phyloP scores from a whole-genome alignment of 2,797 vertebrate species.

The Esox masquinongy region DNA sequence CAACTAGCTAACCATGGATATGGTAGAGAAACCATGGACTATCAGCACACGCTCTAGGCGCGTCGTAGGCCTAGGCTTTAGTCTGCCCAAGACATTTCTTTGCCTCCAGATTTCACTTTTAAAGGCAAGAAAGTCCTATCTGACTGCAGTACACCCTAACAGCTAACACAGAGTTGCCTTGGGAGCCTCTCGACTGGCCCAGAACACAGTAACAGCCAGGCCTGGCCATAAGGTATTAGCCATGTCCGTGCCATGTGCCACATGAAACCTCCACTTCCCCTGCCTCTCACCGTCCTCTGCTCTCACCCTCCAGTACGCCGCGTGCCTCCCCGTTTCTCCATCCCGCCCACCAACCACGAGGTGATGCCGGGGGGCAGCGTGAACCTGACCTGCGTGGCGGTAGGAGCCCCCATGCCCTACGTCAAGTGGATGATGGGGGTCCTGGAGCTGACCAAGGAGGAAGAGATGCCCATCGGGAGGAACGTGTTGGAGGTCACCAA shows the following conservation, averaged over 20 bases:
- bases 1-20: neutral
- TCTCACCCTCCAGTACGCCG: slow-evolving; percentile 88
- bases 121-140: neutral
- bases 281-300: slow-evolving; percentile 35
- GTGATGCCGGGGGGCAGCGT: slow-evolving; percentile 97
- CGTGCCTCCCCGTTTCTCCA: slow-evolving; percentile 97
- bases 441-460: slow-evolving; percentile 89
- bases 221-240: neutral
- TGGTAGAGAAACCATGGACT: neutral
- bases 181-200: neutral
- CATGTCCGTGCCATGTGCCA: neutral
- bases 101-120: neutral
- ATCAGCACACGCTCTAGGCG: neutral
- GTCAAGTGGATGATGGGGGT: slow-evolving; percentile 93
- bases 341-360: slow-evolving; percentile 94
- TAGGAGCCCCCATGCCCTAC: slow-evolving; percentile 95
- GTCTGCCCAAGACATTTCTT: neutral
- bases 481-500: slow-evolving; percentile 92
- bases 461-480: slow-evolving; percentile 93
- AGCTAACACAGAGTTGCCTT: neutral
- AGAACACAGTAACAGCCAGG: slow-evolving; percentile 37
- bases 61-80: neutral
- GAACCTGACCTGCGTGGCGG: slow-evolving; percentile 96
- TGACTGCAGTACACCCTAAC: neutral
- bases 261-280: neutral